These are phyloP conservation scores for Corythornis leucogaster DNA, from an alignment of 2,797 vertebrate genomes.

Conservation along the genomic window DNA sequence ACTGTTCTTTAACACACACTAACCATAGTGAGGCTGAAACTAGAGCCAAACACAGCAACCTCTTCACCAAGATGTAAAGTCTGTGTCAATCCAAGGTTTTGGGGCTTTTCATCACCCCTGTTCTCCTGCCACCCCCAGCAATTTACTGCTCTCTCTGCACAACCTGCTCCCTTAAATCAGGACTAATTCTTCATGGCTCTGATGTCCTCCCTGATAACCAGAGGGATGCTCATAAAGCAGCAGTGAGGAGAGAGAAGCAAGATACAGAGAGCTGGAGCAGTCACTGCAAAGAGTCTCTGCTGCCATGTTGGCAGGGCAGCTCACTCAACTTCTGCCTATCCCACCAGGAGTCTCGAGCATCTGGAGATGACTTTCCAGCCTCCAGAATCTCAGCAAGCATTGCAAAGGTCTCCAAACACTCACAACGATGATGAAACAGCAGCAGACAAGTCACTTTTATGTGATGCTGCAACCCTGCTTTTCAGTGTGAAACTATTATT, in stretches of 20 bases:
- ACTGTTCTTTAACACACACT: neutral
- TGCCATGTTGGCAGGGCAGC: neutral
- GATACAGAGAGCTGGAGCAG: neutral
- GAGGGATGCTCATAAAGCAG: neutral
- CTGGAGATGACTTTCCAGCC: neutral
- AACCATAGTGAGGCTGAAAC: neutral
- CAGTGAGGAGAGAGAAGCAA: neutral
- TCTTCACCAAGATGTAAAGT: neutral
- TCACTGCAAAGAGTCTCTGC: neutral
- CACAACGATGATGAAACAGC: neutral
- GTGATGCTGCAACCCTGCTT: neutral
- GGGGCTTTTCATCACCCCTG: rapidly evolving
- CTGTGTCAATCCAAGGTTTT: neutral
- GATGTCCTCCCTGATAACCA: neutral
- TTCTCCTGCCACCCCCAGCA: neutral
- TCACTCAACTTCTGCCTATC: neutral
- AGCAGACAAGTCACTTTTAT: neutral
- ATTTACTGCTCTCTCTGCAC: neutral
- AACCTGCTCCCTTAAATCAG: neutral
- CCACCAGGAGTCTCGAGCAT: neutral
- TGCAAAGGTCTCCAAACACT: neutral
- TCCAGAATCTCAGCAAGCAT: neutral
- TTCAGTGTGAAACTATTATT: neutral
- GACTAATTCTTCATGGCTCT: neutral
- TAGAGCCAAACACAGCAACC: neutral